Evolutionary conservation across 2,797 vertebrate species (phyloP), one percentile per base, ranked within the genome.

Genomic region (Bucorvus abyssinicus): DNA sequence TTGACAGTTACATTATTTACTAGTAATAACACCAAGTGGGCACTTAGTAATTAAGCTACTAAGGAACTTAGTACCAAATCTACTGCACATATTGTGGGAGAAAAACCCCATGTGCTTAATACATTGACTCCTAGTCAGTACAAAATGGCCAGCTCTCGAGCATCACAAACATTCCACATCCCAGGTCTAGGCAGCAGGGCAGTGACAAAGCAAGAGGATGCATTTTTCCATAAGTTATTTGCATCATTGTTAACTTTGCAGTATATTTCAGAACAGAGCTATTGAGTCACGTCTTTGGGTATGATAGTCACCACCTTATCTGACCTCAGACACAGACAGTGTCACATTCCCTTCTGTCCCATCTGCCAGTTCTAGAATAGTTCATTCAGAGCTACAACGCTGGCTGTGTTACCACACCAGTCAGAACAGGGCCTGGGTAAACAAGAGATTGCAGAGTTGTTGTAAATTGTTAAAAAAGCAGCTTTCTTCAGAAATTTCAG

Each of bases 361-460:
- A 0, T 67, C 15, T n/a, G 9, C 52, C 14, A 2, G 15, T 13
- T 23, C 27, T 49, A 1, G 0, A 42, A 52, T 3, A 32, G 45
- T n/a, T 75, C 49, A 2, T 64, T 76, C 56, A 87, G 55, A 80
- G 36, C 40, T 83, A 7, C 61, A 50, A 0, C 5, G 15, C 8
- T 5, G 60, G 40, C 57, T 55, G 14, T 44, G 32, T 19, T 56
- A 82, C 36, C 44, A 3, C 21, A 34, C 17, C n/a, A 49, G 36
- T 11, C 40, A 1, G 10, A 53, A 50, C 19, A 71, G 32, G 20
- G 23, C 50, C 68, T 36, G 36, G 30, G 30, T 29, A 38, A 79
- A n/a, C 21, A 61, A 45, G 36, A 61, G 52, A 44, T 0, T 47
- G 23, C 63, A 91, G 32, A 14, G 21, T 76, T 49, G 10, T 6